Conservation (phyloP, 2,797 vertebrate genomes). For the Sandelia bainsii region DNA sequence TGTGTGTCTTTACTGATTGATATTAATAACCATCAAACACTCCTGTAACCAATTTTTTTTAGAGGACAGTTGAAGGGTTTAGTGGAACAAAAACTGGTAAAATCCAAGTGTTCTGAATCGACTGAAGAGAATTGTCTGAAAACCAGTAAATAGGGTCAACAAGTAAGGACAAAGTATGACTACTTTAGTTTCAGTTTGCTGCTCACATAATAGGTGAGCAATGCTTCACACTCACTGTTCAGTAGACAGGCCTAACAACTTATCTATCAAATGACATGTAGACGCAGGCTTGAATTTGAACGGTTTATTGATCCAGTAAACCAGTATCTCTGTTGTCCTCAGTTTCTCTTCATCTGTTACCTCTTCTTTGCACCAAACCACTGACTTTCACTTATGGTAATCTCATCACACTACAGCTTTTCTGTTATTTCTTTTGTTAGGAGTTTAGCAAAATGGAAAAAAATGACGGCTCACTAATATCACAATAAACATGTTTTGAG, state of each 20-base stretch:
- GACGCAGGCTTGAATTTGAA: not conserved
- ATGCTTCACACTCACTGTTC: not conserved
- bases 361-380: conserved; percentile 7
- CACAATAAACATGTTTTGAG: conserved; percentile 6
- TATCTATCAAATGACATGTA: conserved; percentile 14
- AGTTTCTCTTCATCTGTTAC: conserved; percentile 4
- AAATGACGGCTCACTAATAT: not conserved
- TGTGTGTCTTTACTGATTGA: not conserved
- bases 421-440: not conserved
- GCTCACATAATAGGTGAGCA: not conserved
- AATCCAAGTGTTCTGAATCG: too few relatives aligned
- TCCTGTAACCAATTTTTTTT: too few relatives aligned
- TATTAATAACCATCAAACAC: not conserved
- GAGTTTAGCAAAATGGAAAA: not conserved
- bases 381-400: conserved; percentile 39
- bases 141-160: not conserved
- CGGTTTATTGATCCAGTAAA: conserved; percentile 1
- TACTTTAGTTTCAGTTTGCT: not conserved
- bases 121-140: too few relatives aligned
- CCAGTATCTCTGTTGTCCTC: not conserved
- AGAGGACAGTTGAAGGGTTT: not conserved
- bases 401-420: conserved; percentile 2
- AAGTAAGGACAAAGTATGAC: not conserved
- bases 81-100: too few relatives aligned
- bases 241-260: conserved; percentile 1